Percentiles rank a stretch among this genome's conserved stretches.
phyloP scores from a whole-genome alignment of 2,888 invertebrate genomes.

The Panorpa germanica region DNA sequence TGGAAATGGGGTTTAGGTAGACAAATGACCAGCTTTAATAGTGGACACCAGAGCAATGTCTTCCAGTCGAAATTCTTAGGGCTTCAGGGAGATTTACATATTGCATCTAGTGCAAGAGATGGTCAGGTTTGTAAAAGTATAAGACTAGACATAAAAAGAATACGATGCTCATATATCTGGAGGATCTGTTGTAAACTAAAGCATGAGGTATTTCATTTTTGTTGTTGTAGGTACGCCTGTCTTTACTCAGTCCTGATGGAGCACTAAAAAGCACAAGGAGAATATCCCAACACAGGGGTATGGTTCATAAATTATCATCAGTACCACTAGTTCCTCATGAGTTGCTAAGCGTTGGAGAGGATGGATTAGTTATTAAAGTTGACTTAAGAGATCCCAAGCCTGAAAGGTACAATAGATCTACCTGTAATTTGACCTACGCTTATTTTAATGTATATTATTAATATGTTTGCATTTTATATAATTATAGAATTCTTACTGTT shows the following conservation, averaged over 20 bases:
- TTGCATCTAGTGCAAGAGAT: constrained; percentile 77
- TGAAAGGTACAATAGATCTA: constrained; percentile 17
- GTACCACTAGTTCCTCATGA: constrained; percentile 56
- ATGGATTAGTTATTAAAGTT: constrained; percentile 59
- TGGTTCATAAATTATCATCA: constrained; percentile 74
- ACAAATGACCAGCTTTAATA: constrained; percentile 44
- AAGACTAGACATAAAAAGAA: neutral
- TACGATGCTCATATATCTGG: neutral
- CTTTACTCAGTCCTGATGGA: constrained; percentile 36
- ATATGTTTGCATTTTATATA: neutral
- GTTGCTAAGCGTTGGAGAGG: constrained; percentile 75
- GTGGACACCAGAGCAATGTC: constrained; percentile 74
- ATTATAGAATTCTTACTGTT: constrained; percentile 33
- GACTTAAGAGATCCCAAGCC: constrained; percentile 60
- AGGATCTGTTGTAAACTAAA: neutral
- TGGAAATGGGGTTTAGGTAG: constrained; percentile 81
- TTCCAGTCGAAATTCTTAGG: constrained; percentile 84
- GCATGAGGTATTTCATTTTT: constrained; percentile 5
- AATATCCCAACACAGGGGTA: constrained; percentile 49
- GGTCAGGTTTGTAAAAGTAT: constrained; percentile 45
- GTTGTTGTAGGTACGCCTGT: constrained; percentile 31
- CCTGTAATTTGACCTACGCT: neutral
- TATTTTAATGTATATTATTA: neutral
- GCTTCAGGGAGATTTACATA: constrained; percentile 51
- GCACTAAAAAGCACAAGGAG: constrained; percentile 28